Evolutionary conservation across 2,888 invertebrate genomes (phyloP).

Genomic region (Autographa gamma): DNA sequence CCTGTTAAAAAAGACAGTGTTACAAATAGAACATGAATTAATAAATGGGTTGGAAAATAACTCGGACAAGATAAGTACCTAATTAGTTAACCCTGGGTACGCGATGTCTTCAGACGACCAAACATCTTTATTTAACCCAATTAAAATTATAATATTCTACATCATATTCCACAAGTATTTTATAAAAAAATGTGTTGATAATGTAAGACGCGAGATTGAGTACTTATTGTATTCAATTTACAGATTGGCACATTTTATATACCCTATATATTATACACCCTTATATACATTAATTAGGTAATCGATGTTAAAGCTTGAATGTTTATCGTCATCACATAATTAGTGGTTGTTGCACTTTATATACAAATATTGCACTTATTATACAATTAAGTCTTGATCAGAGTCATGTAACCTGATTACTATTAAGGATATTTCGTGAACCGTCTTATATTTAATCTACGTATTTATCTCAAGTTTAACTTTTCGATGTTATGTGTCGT

Average conservation of each 20-base stretch:
- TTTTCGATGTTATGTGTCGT: conserved; percentile 67
- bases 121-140: conserved; percentile 26
- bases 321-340: conserved; percentile 52
- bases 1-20: background rate
- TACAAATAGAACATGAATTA: background rate
- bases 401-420: conserved; percentile 83
- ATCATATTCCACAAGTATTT: conserved; percentile 1
- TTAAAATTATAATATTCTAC: conserved; percentile 7
- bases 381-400: conserved; percentile 57
- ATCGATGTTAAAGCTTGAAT: conserved; percentile 50
- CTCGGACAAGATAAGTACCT: background rate
- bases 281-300: conserved; percentile 25
- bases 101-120: conserved; percentile 38
- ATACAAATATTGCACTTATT: conserved; percentile 49
- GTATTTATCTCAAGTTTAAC: conserved; percentile 39
- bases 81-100: conserved; percentile 13
- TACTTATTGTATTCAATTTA: conserved; percentile 76
- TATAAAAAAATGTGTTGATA: conserved; percentile 67
- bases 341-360: conserved; percentile 49
- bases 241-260: conserved; percentile 74
- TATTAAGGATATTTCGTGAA: conserved; percentile 63
- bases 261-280: conserved; percentile 30
- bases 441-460: conserved; percentile 56
- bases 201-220: conserved; percentile 84
- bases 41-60: background rate